Base-by-base conservation (phyloP, 1,140 invertebrate species). In the Tetramorium parvispinum region DNA sequence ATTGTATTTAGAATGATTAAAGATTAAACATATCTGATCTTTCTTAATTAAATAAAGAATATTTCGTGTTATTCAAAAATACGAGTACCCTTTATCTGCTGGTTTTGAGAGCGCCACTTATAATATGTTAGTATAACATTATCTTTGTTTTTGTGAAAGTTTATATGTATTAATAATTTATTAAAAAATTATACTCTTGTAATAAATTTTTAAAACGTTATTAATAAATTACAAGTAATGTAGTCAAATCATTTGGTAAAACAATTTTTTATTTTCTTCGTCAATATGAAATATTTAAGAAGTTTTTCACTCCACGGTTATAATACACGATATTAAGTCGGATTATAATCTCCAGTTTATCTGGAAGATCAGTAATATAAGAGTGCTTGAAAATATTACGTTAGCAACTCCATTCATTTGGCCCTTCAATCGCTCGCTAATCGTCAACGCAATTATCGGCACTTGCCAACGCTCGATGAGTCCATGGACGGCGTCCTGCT, bases 401-500 rank as follows among this genome's bases (percentile, higher is more conserved):
- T 32, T 49, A 78, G 11, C 37, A 32, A 78, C 10, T 77, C 21
- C 18, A 77, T 78, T 65, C 24, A 78, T 24, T 65, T 63, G 24
- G 57, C 43, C 24, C 59, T 75, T 75, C 71, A 59, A 75, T 49
- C 21, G 32, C 61, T 65, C 16, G 46, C 13, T 21, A 59, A 59
- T 76, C 21, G 37, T 81, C 85, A 40, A 86, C 53, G 70, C 85
- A 87, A 85, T 77, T 70, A 63, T 66, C 49, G 79, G n/a, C 63
- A 75, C 53, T 88, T 83, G 71, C 77, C 79, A 68, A 78, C 53
- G 71, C 49, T 85, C 86, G 61, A 81, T 75, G 81, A 71, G 82
- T 75, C 79, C 87, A 55, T 88, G 87, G 87, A 88, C 87, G 87
- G 87, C 71, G 71, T 86, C 81, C 70, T 88, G 86, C 32, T 88